Evolutionary conservation across 2,888 invertebrate species (phyloP).

Genomic region (Drosophila tripunctata): DNA sequence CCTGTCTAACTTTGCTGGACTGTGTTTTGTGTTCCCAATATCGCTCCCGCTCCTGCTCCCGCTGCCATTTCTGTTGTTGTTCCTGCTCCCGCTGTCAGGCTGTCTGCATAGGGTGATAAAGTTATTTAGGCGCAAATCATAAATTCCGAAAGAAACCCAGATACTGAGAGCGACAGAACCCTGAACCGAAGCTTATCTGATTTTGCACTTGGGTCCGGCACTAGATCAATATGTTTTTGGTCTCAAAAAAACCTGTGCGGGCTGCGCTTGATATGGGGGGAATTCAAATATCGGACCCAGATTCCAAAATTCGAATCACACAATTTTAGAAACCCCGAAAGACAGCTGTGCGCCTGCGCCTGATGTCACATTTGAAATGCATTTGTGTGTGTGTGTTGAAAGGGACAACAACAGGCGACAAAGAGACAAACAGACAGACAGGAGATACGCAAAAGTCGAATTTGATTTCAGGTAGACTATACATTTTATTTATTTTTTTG

Average conservation of each 20-base stretch:
- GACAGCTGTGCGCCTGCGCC: slow-evolving; percentile 76
- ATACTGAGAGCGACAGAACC: slow-evolving; percentile 36
- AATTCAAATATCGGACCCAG: slow-evolving; percentile 22
- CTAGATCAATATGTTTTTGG: slow-evolving; percentile 68
- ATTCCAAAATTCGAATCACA: slow-evolving; percentile 14
- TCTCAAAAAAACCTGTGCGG: slow-evolving; percentile 50
- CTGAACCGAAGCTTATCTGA: slow-evolving; percentile 69
- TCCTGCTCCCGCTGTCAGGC: slow-evolving; percentile 21
- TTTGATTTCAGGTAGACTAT: slow-evolving; percentile 54
- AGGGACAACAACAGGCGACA: slow-evolving; percentile 17
- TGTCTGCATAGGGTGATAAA: slow-evolving; percentile 71
- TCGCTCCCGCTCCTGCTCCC: neutral
- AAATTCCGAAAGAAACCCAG: slow-evolving; percentile 74
- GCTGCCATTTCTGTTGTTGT: neutral
- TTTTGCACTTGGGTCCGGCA: slow-evolving; percentile 75
- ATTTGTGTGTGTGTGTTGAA: slow-evolving; percentile 23
- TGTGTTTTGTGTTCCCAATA: slow-evolving; percentile 15
- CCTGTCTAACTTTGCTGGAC: slow-evolving; percentile 14
- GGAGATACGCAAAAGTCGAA: slow-evolving; percentile 33
- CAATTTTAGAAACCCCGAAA: slow-evolving; percentile 24
- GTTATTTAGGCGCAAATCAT: slow-evolving; percentile 82
- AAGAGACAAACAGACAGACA: slow-evolving; percentile 22
- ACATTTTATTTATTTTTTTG: slow-evolving; percentile 15
- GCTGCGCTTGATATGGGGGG: slow-evolving; percentile 32
- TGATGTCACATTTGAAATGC: slow-evolving; percentile 56